phyloP scores from a whole-genome alignment of 2,888 invertebrate species.

The Amphipoea oculea region DNA sequence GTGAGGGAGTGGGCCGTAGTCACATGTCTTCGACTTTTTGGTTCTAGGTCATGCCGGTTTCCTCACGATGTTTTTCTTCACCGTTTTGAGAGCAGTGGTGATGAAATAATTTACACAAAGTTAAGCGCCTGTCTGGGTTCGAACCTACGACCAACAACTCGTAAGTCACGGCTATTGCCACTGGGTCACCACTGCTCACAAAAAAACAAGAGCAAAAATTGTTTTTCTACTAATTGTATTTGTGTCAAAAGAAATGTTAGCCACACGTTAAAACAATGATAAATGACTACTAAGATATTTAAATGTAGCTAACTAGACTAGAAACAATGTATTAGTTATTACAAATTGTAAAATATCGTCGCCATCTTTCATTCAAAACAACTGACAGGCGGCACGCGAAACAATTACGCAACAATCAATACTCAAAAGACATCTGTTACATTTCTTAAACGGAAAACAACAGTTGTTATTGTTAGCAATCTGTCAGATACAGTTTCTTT shows the following conservation, averaged over 20 bases:
- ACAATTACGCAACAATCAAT: constrained; percentile 60
- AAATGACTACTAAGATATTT: constrained; percentile 7
- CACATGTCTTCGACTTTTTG: no score
- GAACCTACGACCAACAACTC: no score
- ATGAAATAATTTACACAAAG: no score
- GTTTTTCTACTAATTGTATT: constrained; percentile 7
- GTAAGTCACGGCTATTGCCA: no score
- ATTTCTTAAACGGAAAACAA: constrained; percentile 65
- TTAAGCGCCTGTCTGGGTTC: no score
- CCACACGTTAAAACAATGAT: constrained; percentile 32
- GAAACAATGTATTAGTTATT: constrained; percentile 7
- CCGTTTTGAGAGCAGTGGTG: no score
- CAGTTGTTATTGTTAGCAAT: constrained; percentile 61
- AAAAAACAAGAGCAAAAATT: background rate
- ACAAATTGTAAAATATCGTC: constrained; percentile 39
- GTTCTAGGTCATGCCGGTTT: no score
- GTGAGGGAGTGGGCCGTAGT: no score
- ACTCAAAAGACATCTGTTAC: constrained; percentile 54
- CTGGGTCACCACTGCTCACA: no score
- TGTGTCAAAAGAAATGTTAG: background rate
- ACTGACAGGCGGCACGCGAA: constrained; percentile 55
- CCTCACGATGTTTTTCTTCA: no score
- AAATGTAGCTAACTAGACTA: constrained; percentile 24
- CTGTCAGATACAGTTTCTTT: constrained; percentile 68
- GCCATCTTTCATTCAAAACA: constrained; percentile 48